phyloP scores from a whole-genome alignment of 2,888 invertebrate species.

The Cerastis rubricosa region DNA sequence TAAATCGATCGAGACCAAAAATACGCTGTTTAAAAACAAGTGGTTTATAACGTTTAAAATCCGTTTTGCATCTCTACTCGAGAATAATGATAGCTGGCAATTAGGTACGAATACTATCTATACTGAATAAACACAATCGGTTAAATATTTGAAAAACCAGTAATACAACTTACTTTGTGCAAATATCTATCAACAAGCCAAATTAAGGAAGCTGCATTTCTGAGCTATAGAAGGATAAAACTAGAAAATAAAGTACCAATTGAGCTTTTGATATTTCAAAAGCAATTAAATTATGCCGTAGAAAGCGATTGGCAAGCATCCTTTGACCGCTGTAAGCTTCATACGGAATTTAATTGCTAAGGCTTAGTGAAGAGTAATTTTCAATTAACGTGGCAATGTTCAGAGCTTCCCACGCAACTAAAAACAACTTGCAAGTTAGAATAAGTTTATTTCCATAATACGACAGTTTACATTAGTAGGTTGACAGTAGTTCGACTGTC shows the following conservation, averaged over 20 bases:
- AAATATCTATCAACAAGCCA: not conserved
- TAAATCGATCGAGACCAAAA: too few species aligned
- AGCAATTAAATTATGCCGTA: slow-evolving; percentile 45
- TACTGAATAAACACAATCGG: too few species aligned
- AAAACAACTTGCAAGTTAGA: slow-evolving; percentile 18
- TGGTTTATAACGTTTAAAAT: too few species aligned
- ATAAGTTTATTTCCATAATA: slow-evolving; percentile 5
- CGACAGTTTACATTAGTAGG: not conserved
- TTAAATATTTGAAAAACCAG: too few species aligned
- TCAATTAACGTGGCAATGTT: slow-evolving; percentile 34
- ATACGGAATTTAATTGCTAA: slow-evolving; percentile 37
- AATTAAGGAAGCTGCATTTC: not conserved
- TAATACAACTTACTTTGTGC: not conserved
- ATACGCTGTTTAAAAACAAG: too few species aligned
- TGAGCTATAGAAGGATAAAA: not conserved
- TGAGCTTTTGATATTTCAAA: slow-evolving; percentile 33
- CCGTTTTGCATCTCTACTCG: too few species aligned
- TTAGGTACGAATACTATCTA: too few species aligned
- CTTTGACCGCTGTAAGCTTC: slow-evolving; percentile 49
- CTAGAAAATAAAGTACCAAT: not conserved
- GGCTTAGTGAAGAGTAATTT: slow-evolving; percentile 39
- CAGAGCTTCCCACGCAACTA: slow-evolving; percentile 15
- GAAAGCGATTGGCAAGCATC: slow-evolving; percentile 29
- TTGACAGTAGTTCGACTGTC: too few species aligned
- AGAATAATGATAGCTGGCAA: too few species aligned